Evolutionary conservation across 2,797 vertebrate genomes (phyloP).

Genomic region (Leptoclinus maculatus): DNA sequence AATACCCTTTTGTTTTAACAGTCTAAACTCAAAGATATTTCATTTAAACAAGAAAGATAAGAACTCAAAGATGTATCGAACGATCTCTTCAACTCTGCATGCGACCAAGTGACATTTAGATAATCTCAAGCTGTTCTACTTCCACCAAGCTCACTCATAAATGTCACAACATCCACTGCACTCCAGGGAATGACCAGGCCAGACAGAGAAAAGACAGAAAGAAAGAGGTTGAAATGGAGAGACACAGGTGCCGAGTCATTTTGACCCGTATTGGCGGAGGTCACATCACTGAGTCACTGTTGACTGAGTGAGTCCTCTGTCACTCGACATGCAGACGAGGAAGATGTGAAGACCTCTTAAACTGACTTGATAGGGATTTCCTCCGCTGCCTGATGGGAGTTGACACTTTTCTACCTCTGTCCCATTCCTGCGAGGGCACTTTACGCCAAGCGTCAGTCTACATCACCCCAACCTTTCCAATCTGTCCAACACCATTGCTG

Average conservation of each 20-base stretch:
- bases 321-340: slow-evolving; percentile 46
- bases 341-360: slow-evolving; percentile 57
- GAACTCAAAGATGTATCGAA: not conserved
- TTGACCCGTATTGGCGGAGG: slow-evolving; percentile 37
- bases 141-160: not conserved
- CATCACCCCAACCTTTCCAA: slow-evolving; percentile 68
- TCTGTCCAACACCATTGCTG: slow-evolving; percentile 55
- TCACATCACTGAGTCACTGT: slow-evolving; percentile 23
- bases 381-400: slow-evolving; percentile 66
- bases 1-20: not conserved
- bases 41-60: not conserved
- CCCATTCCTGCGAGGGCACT: slow-evolving; percentile 67
- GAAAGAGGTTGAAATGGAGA: slow-evolving; percentile 23
- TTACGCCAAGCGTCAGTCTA: slow-evolving; percentile 70
- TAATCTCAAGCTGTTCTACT: not conserved
- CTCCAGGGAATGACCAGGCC: not conserved
- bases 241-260: slow-evolving; percentile 64
- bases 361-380: slow-evolving; percentile 71
- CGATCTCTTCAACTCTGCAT: not conserved
- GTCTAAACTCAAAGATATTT: not conserved
- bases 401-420: slow-evolving; percentile 69
- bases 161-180: slow-evolving; percentile 1
- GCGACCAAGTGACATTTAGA: not conserved
- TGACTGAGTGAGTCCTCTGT: slow-evolving; percentile 55
- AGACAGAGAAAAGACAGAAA: not conserved